Evolutionary conservation across 2,888 invertebrate genomes (phyloP), one percentile per base, ranked within the genome.

Genomic region (Nemoura dubitans): DNA sequence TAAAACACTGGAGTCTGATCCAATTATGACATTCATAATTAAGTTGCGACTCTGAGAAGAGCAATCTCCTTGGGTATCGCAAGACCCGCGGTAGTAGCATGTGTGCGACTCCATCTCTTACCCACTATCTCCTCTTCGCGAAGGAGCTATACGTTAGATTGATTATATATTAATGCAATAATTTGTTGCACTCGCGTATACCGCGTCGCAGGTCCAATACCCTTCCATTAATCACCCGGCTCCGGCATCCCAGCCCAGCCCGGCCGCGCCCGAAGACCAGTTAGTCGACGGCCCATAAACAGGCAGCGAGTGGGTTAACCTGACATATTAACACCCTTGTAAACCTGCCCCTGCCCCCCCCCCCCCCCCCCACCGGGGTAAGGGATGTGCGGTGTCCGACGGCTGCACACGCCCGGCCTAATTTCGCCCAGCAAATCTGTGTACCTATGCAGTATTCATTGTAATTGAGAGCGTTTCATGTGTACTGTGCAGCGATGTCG

Each of bases 161-260:
- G 81, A 81, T 81, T 81, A 81, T 10, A 30, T 81, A 81, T 81
- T 81, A 81, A 81, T 81, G 81, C 16, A 81, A 81, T 81, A 81
- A 81, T 81, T 81, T 30, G 81, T 30, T 81, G 28, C 30, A 81
- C 21, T 81, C 81, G 81, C 30, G n/a, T 3, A n/a, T n/a, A n/a
- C n/a, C 3, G 21, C 81, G 81, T 81, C 81, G 16, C 30, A 14
- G n/a, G 28, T 81, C 30, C 81, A 30, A 81, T 81, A 81, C 25
- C 25, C 21, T 2, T 5, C 16, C 81, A 81, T 81, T 81, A 81
- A 81, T 81, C 81, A 81, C 81, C 30, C 80, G 27, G 1, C 14
- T 80, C 28, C 27, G 14, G 27, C 28, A 25, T 16, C 28, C 28
- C 80, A 26, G 27, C 80, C 80, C 80, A 2, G 25, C 80, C 80